Base-by-base conservation (phyloP, 2,888 invertebrate genomes). In the Theretra japonica region DNA sequence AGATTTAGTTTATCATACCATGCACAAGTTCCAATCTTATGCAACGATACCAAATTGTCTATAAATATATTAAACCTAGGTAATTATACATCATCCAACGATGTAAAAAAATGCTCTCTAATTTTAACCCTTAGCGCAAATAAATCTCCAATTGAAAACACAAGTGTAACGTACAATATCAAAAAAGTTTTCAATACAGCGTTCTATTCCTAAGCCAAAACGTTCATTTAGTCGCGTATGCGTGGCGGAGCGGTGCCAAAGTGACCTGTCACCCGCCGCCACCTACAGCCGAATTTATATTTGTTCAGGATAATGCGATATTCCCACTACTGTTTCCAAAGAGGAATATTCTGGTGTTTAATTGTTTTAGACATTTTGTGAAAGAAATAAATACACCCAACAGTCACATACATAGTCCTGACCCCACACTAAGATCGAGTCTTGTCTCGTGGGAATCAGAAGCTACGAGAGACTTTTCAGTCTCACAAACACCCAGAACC, bases 221-320 rank as follows among this genome's bases (percentile, higher is more conserved):
- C 19, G 68, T 56, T 50, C 30, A 68, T 68, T 50, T 68, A n/a
- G 68, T 19, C 53, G n/a, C 53, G n/a, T 30, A 56, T 23, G 62
- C 62, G 62, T 41, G 41, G 88, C 86, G 82, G 88, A 87, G 82
- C 83, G 68, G 75, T 88, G 90, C 90, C 90, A 90, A 89, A 90
- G 88, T 87, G 84, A 86, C 82, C 87, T 87, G 89, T 65, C 62
- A 65, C 62, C 62, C 88, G 89, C 83, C 78, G 73, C 79, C 77
- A 77, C 80, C 79, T 77, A 72, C 50, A 69, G 71, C 68, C 68
- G 76, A 76, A 83, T 86, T 83, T 82, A 83, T 83, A 60, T 76
- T 79, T 75, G 70, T 74, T 72, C 30, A 60, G 30, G 33, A 60
- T 60, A 60, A 60, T 60, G 30, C 30, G 60, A 30, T 60, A 60